Evolutionary conservation across 2,113 vertebrate genomes (phyloP), one percentile per base, ranked within the genome.

Genomic region (Neolamprologus toae): DNA sequence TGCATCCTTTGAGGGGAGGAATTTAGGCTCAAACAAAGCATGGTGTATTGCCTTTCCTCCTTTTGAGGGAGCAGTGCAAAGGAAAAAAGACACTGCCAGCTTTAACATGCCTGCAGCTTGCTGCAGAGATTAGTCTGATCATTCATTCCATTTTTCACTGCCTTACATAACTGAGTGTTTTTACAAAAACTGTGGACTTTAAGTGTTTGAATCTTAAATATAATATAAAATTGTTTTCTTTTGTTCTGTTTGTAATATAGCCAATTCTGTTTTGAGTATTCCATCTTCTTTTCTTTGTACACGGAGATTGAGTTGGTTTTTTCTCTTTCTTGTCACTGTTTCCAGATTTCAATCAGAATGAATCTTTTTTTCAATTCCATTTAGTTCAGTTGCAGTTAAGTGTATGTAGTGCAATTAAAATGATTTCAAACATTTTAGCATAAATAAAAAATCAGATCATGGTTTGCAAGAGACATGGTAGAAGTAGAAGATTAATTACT

Each of bases 1-100:
- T 83, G 51, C 53, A 45, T 21, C 78, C 59, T 90, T 51, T 88
- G 33, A 35, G 17, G 28, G 23, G 37, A 88, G 53, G 26, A 45
- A 54, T 89, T 76, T 84, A 14, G 42, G 26, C 88, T 88, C 78
- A 89, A 90, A 66, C 81, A 88, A 81, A 90, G 86, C 89, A 88
- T 92, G 86, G 61, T 79, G 91, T 35, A 35, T 89, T 91, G 86
- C 35, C 28, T 86, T 57, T 88, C 80, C 55, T 76, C 78, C 79
- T 80, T 83, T 78, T 68, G 71, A 85, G 61, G 28, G 68, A 33
- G 45, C 11, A n/a, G 14, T 78, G 11, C 51, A 42, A 63, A 82
- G 16, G n/a, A 40, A 16, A 61, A 81, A 31, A 40, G 33, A 7
- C 19, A 88, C 49, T 21, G 55, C 61, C 28, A 68, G 76, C 53